Evolutionary conservation across 2,888 invertebrate species (phyloP).

Genomic region (Rotaria sp.): DNA sequence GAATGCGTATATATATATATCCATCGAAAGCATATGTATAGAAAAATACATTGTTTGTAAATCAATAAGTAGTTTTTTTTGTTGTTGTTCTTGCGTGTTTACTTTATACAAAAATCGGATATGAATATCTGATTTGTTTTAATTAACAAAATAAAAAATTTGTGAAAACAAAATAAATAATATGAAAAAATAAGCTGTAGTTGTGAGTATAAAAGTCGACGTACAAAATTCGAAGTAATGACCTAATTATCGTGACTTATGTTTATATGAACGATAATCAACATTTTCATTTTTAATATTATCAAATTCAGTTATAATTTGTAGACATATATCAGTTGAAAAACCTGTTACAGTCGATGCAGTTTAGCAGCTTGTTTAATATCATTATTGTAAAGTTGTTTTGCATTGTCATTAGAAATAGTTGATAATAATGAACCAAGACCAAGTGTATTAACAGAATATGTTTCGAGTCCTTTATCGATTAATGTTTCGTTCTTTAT

Average conservation of each 20-base stretch:
- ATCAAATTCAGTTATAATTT: not conserved
- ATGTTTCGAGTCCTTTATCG: not conserved
- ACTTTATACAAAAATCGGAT: no score
- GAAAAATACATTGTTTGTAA: no score
- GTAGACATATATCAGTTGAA: not conserved
- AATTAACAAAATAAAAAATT: no score
- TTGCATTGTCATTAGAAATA: not conserved
- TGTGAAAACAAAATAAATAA: no score
- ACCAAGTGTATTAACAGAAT: no score
- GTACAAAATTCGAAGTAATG: not conserved
- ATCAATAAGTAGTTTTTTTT: no score
- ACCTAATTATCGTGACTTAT: not conserved
- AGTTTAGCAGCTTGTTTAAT: not conserved
- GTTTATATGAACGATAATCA: not conserved
- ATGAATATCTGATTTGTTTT: no score
- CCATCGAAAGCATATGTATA: no score
- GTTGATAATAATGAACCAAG: not conserved
- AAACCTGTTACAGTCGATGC: not conserved
- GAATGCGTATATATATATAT: no score
- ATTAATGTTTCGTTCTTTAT: not conserved
- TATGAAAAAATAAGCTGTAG: not conserved
- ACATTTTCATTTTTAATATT: not conserved
- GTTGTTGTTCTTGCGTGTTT: no score
- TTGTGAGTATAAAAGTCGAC: not conserved
- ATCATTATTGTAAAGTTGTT: not conserved